A percentile compares a stretch with the other conserved stretches of the same genome.
Evolutionary conservation across 1,140 invertebrate genomes (phyloP).

Genomic region (Potamilus streckersoni): DNA sequence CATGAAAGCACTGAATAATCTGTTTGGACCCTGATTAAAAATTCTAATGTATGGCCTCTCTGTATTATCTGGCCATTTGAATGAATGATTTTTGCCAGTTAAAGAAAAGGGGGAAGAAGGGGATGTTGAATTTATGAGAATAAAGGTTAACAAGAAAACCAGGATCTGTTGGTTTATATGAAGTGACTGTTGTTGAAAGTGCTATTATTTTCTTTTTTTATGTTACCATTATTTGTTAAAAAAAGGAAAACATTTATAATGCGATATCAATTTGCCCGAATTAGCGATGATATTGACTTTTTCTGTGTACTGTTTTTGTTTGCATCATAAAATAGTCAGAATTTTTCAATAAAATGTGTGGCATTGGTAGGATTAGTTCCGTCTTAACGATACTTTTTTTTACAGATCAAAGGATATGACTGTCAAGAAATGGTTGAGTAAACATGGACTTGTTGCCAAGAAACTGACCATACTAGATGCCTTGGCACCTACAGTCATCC

Average conservation of each 20-base stretch:
- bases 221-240: no score
- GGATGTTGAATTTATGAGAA: no score
- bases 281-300: not conserved
- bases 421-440: constrained; percentile 61
- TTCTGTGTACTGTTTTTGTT: not conserved
- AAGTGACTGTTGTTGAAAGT: no score
- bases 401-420: constrained; percentile 41
- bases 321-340: not conserved
- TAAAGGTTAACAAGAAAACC: no score
- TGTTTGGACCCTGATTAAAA: no score
- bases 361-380: not conserved
- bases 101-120: no score
- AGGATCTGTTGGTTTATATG: no score
- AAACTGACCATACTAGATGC: constrained; percentile 65
- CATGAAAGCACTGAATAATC: no score
- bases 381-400: not conserved
- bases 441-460: constrained; percentile 60
- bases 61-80: no score
- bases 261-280: not conserved
- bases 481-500: constrained; percentile 59
- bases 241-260: not conserved
- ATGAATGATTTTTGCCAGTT: no score
- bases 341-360: not conserved
- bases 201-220: no score
- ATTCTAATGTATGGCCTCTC: no score